These are phyloP conservation scores for Epinephelus moara DNA, from an alignment of 2,113 vertebrate species.

Conservation along the genomic window DNA sequence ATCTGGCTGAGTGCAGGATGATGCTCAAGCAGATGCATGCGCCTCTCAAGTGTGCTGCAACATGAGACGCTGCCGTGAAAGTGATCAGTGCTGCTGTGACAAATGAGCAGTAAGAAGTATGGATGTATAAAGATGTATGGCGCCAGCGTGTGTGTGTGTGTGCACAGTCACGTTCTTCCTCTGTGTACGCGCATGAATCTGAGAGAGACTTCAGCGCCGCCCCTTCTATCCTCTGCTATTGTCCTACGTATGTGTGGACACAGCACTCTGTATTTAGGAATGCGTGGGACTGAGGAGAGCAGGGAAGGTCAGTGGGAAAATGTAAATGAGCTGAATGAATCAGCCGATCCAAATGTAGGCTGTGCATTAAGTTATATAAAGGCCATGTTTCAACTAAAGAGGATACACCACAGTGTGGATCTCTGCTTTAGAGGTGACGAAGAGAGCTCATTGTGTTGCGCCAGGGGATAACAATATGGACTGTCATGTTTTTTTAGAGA, in stretches of 20 bases:
- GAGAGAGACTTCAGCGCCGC: slow-evolving; percentile 40
- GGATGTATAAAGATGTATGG: background rate
- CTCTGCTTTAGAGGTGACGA: slow-evolving; percentile 20
- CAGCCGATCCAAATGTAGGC: slow-evolving; percentile 72
- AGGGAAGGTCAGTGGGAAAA: slow-evolving; percentile 75
- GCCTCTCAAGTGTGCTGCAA: slow-evolving; percentile 22
- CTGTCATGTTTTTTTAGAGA: slow-evolving; percentile 11
- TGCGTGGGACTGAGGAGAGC: slow-evolving; percentile 68
- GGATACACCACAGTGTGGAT: slow-evolving; percentile 8
- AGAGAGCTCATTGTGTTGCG: slow-evolving; percentile 7
- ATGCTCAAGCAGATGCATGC: slow-evolving; percentile 25
- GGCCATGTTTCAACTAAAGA: slow-evolving; percentile 33
- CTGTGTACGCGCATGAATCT: background rate
- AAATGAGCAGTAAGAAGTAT: slow-evolving; percentile 24
- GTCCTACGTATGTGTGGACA: slow-evolving; percentile 72
- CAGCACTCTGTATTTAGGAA: slow-evolving; percentile 73
- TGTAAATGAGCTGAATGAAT: slow-evolving; percentile 79
- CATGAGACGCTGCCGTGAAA: slow-evolving; percentile 26
- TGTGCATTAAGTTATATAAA: slow-evolving; percentile 75
- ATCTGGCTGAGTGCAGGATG: slow-evolving; percentile 7
- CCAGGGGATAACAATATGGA: slow-evolving; percentile 4
- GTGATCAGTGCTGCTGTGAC: slow-evolving; percentile 46
- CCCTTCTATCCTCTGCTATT: slow-evolving; percentile 47
- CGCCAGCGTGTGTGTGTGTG: background rate
- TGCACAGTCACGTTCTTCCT: slow-evolving; percentile 13